phyloP scores from a whole-genome alignment of 2,888 invertebrate species.

The Trichopria drosophilae region DNA sequence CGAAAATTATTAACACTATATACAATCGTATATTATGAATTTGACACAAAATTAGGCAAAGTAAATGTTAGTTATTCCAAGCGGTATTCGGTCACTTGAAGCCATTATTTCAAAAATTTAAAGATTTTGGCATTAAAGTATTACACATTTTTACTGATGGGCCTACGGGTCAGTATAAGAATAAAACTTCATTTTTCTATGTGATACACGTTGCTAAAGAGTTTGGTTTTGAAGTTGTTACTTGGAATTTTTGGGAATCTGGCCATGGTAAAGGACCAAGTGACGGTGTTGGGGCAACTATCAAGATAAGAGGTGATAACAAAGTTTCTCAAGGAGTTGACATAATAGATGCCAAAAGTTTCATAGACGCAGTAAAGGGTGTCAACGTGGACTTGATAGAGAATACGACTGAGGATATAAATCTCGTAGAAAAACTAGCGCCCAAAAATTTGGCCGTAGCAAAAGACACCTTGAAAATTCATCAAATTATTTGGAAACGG shows the following conservation, averaged over 20 bases:
- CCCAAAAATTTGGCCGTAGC: slow-evolving; percentile 2
- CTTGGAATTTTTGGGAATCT: slow-evolving; percentile 7
- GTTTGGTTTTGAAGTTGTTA: slow-evolving; percentile 1
- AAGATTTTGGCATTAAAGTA: background rate
- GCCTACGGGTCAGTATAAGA: slow-evolving; percentile 4
- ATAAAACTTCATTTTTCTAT: slow-evolving; percentile 3
- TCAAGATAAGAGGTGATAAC: background rate
- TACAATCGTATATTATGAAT: slow-evolving; percentile 1
- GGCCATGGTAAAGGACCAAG: slow-evolving; percentile 5
- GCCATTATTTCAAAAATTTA: slow-evolving; percentile 2
- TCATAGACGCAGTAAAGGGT: slow-evolving; percentile 2
- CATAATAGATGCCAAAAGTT: slow-evolving; percentile 4
- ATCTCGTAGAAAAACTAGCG: slow-evolving; percentile 1
- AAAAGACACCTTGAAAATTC: slow-evolving; percentile 3
- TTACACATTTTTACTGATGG: slow-evolving; percentile 5
- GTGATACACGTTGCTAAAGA: background rate
- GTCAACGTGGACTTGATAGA: slow-evolving; percentile 4
- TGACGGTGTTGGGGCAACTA: slow-evolving; percentile 4
- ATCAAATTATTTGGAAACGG: slow-evolving; percentile 6
- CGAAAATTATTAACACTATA: slow-evolving; percentile 1
- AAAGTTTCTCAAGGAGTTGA: slow-evolving; percentile 5
- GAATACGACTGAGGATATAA: slow-evolving; percentile 1
- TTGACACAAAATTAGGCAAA: background rate
- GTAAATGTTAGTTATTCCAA: background rate
- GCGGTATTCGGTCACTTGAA: slow-evolving; percentile 5